Conservation (phyloP, 2,797 vertebrate species). For the Semotilus atromaculatus region DNA sequence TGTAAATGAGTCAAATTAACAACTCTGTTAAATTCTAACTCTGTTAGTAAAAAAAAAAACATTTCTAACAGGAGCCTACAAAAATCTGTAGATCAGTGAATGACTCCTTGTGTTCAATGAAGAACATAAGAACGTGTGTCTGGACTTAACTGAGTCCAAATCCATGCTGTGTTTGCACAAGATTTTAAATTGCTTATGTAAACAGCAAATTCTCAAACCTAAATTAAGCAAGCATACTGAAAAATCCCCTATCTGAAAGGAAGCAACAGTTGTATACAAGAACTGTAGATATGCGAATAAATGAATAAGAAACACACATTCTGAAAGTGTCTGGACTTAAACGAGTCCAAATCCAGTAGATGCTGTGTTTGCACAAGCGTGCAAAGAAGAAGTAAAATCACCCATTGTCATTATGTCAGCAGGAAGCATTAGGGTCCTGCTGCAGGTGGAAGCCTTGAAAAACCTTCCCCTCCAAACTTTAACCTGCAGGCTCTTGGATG, state of each 20-base stretch:
- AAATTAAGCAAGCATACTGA: too few relatives aligned
- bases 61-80: too few relatives aligned
- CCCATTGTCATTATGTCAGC: background rate
- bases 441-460: background rate
- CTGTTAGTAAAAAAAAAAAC: too few relatives aligned
- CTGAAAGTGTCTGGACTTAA: background rate
- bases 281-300: background rate
- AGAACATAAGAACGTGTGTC: too few relatives aligned
- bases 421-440: constrained; percentile 3
- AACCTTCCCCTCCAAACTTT: background rate
- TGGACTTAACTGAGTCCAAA: too few relatives aligned
- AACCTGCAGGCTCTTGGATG: background rate
- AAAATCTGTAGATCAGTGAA: too few relatives aligned
- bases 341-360: constrained; percentile 15
- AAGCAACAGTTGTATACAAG: background rate
- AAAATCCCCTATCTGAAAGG: too few relatives aligned
- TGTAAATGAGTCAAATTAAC: background rate
- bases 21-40: background rate
- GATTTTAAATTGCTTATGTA: too few relatives aligned
- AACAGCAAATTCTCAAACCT: too few relatives aligned
- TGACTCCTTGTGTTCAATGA: too few relatives aligned
- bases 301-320: background rate
- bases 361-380: background rate
- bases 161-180: too few relatives aligned
- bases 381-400: background rate